A percentile compares a stretch with the other conserved stretches of the same genome.
Conservation (phyloP, 1,140 invertebrate genomes). For the Amyelois transitella region DNA sequence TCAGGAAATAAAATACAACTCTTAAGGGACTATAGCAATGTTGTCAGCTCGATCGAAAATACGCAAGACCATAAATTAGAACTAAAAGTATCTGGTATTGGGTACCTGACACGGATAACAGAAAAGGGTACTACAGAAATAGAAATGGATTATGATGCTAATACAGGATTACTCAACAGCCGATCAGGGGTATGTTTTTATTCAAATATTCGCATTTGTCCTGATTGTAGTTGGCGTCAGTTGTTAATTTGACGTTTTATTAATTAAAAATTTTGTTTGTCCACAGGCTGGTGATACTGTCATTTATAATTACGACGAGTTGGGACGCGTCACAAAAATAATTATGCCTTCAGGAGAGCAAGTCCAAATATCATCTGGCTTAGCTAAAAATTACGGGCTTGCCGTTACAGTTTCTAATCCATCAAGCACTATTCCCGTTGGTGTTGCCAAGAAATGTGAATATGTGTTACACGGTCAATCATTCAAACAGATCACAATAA, state of each 20-base stretch:
- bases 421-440: constrained; percentile 63
- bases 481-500: constrained; percentile 74
- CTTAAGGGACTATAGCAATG: constrained; percentile 90
- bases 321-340: constrained; percentile 88
- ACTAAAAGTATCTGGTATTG: constrained; percentile 90
- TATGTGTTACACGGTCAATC: constrained; percentile 75
- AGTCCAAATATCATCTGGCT: constrained; percentile 83
- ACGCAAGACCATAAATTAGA: constrained; percentile 94
- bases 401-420: constrained; percentile 80
- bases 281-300: constrained; percentile 88
- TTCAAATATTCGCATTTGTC: constrained; percentile 1
- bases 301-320: constrained; percentile 91
- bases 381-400: constrained; percentile 84
- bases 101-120: constrained; percentile 87
- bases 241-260: constrained; percentile 17
- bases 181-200: constrained; percentile 80
- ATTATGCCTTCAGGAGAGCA: constrained; percentile 93
- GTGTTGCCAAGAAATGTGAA: constrained; percentile 76
- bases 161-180: constrained; percentile 86
- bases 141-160: constrained; percentile 89
- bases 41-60: constrained; percentile 94
- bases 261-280: constrained; percentile 23
- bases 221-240: constrained; percentile 10
- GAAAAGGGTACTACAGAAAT: constrained; percentile 88
- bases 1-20: constrained; percentile 95